phyloP scores from a whole-genome alignment of 2,888 invertebrate species.

The Clistopyga incitator region DNA sequence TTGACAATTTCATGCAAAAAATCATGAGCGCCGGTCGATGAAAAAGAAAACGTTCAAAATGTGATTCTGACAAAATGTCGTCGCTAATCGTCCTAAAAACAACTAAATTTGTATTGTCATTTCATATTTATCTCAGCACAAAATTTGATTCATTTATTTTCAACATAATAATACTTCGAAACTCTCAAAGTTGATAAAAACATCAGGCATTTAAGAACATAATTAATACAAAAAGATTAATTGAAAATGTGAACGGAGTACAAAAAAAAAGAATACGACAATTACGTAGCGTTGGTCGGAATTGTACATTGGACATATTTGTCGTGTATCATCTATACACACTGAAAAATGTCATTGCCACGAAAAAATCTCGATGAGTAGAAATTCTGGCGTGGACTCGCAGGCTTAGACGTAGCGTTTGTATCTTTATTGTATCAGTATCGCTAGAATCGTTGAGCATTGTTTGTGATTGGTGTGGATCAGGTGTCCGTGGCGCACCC shows the following conservation, averaged over 20 bases:
- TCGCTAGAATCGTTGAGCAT: constrained; percentile 74
- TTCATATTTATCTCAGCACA: too few species aligned
- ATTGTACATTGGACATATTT: neutral
- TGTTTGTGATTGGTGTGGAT: constrained; percentile 76
- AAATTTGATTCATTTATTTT: too few species aligned
- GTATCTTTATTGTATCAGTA: constrained; percentile 48
- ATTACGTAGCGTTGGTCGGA: too few species aligned
- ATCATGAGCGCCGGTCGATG: neutral
- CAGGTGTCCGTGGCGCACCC: constrained; percentile 87
- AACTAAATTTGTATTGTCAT: too few species aligned
- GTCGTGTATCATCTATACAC: neutral
- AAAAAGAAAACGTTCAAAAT: neutral
- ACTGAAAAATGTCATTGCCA: neutral
- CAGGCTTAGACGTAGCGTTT: constrained; percentile 46
- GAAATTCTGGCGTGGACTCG: constrained; percentile 50
- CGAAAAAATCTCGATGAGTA: constrained; percentile 29
- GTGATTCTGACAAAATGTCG: neutral
- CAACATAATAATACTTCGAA: too few species aligned
- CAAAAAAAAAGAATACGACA: too few species aligned
- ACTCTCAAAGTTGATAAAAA: too few species aligned
- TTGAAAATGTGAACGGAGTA: too few species aligned
- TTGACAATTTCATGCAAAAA: constrained; percentile 5
- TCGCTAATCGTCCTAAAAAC: too few species aligned
- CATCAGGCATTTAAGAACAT: too few species aligned
- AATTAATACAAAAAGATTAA: too few species aligned